Base-by-base conservation (phyloP, 2,797 vertebrate species). In the Hyperoplus immaculatus region DNA sequence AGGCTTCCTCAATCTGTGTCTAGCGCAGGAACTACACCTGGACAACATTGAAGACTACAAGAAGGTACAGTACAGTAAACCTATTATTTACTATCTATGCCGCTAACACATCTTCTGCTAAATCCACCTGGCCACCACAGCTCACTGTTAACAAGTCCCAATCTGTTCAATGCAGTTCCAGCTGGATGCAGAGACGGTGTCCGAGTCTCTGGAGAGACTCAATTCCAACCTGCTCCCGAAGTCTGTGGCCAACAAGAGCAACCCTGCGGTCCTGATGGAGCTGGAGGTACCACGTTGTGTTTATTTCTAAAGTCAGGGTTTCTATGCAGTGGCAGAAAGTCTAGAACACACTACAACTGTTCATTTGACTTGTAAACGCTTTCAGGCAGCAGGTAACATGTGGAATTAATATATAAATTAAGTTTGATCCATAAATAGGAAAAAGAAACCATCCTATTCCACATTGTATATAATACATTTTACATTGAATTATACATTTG, bases 1-100 rank as follows among this genome's bases (percentile, higher is more conserved):
- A 75, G 94, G 93, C 63, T 98, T 99, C 82, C 95, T 98, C 78
- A 98, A 97, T 81, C 87, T 99, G 77, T 98, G 96, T 76, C 94
- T 97, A 79, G 97, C 97, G 57, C 96, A 99, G 88, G 97, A 99
- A 77, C 90, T 86, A 12, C 98, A 98, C 11, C 92, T 99, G 90
- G 95, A 96, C 88, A 97, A 90, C 0, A 88, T 97, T 42, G 96
- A 97, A 62, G 91, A 84, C 38, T 98, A 98, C 66, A 97, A 90
- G 85, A 96, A 95, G 96, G 98, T 98, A 94, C 6, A 14, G 5
- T 5, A 9, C 66, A 4, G 29, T 29, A 29, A 29, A 29, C 29
- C 47, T 6, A 0, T 13, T 0, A 38, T 47, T 5, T 3, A 60
- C 53, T 16, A 4, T 8, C 12, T 16, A 1, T 39, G 6, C 29